Evolutionary conservation across 2,888 invertebrate species (phyloP).

Genomic region (Liodrosophila aerea): DNA sequence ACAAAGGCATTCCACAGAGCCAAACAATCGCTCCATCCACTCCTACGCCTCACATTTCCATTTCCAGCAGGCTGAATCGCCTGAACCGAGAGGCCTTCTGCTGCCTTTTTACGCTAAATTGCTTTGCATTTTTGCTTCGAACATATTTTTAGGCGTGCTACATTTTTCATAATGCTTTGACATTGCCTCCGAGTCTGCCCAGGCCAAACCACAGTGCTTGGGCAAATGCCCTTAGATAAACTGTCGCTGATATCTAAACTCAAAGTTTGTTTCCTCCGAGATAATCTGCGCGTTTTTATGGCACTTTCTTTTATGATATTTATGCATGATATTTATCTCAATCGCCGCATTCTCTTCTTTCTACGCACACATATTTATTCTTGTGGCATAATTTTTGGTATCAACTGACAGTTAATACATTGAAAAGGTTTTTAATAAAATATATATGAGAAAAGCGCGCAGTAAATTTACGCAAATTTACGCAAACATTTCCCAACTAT

Average conservation of each 20-base stretch:
- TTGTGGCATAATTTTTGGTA: conserved; percentile 55
- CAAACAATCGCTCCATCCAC: conserved; percentile 29
- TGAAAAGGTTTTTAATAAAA: conserved; percentile 62
- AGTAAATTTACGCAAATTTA: conserved; percentile 54
- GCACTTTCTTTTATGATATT: conserved; percentile 69
- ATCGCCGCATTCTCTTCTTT: conserved; percentile 32
- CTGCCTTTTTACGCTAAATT: conserved; percentile 67
- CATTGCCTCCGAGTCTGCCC: conserved; percentile 20
- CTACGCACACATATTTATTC: neutral
- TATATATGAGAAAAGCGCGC: conserved; percentile 46
- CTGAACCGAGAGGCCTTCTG: conserved; percentile 41
- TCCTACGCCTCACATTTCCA: conserved; percentile 43
- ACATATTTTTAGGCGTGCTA: conserved; percentile 69
- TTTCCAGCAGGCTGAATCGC: conserved; percentile 50
- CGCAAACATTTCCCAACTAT: conserved; percentile 45
- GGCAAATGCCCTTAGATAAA: conserved; percentile 55
- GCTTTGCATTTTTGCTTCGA: conserved; percentile 64
- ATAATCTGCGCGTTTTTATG: conserved; percentile 68
- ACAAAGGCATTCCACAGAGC: conserved; percentile 57
- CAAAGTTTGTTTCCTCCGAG: conserved; percentile 40
- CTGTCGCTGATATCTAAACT: conserved; percentile 66
- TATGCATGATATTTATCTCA: conserved; percentile 71
- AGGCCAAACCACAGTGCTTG: conserved; percentile 28
- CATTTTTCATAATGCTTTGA: conserved; percentile 69
- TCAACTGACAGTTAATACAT: conserved; percentile 64